Evolutionary conservation across 2,113 vertebrate genomes (phyloP), one percentile per base, ranked within the genome.

Genomic region (Thamnaconus septentrionalis): DNA sequence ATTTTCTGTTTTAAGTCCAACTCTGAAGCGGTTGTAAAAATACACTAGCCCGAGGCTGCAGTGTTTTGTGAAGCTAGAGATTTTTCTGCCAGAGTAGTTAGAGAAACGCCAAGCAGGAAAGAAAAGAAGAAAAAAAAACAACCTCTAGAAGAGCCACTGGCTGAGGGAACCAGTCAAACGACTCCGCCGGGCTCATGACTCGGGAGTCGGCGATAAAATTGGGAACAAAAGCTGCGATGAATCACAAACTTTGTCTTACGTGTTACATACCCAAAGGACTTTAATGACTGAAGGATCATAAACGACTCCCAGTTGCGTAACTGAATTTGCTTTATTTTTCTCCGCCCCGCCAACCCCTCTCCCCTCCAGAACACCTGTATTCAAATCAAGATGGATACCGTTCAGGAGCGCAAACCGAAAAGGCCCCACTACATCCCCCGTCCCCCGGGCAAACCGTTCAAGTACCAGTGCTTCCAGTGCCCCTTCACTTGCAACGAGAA

Each of bases 401-500:
- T 86, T 60, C 94, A 94, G 76, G 94, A 96, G 59, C 94, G 96
- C 49, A 99, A 98, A 73, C 97, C 97, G 10, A 99, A 99, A 84
- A 96, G 97, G 84, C 97, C 97, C 3, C 97, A 99, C 66, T 99
- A 99, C 74, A 98, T 98, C 77, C 97, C 97, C 3, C 87, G 97
- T 51, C 97, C 97, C 4, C 95, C 95, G 0, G 97, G 97, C 66
- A 99, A 99, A 62, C 97, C 97, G 1, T 99, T 96, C 87, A 99
- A 96, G 83, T 99, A 98, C 84, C 98, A 98, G 85, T 99, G 97
- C 67, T 99, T 99, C 91, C 97, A 99, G 64, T 99, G 97, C 50
- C 97, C 97, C 6, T 99, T 99, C 62, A 99, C 97, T 12, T 99
- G 97, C 92, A 98, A 98, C 0, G 96, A 98, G 80, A 99, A 99